Base-by-base conservation (phyloP, 37 sponge, comb jelly and placozoan genomes). In the Beroe forskalii region DNA sequence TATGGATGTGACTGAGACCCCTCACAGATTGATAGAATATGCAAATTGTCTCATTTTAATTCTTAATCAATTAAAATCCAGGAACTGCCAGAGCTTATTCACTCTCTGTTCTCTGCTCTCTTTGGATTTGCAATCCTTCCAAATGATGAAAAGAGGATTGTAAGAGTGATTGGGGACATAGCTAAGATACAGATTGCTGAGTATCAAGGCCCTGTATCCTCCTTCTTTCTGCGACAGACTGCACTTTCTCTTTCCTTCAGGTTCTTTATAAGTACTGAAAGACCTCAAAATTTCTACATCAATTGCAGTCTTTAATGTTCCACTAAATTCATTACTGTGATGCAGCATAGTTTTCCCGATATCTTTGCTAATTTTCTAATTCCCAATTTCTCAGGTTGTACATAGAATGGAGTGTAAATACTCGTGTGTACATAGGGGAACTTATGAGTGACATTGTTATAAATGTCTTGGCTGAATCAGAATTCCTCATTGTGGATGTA, bases 101-200 rank as follows among this genome's bases (percentile, higher is more conserved):
- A 80, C 27, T 28, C 55, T n/a, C 25, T 44, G 25, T 44, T 80
- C n/a, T 41, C 86, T 22, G 55, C 86, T 43, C 28, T 44, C 8
- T 80, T 22, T 80, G 86, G 86, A 8, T 80, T 80, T 80, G 86
- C 55, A n/a, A 44, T 80, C 28, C 86, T 80, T 8, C 86, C 86
- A 14, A n/a, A 41, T 42, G 86, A 80, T 42, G 86, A 80, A 30
- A 80, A 80, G 42, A 69, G 72, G 38, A 69, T 69, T 69, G 38
- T 69, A 31, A 31, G 72, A 36, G 72, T 69, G 39, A 69, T 69
- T 36, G 72, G 72, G 14, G 72, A 69, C 17, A 69, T 69, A 6
- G 86, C 86, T 14, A 41, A 44, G 55, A 80, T 80, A 4, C 86
- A 38, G 3, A 41, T 80, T 22, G 86, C 86, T 44, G 86, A 80